Base-by-base conservation (phyloP, 2,888 invertebrate species). In the Ophion obscuratus region DNA sequence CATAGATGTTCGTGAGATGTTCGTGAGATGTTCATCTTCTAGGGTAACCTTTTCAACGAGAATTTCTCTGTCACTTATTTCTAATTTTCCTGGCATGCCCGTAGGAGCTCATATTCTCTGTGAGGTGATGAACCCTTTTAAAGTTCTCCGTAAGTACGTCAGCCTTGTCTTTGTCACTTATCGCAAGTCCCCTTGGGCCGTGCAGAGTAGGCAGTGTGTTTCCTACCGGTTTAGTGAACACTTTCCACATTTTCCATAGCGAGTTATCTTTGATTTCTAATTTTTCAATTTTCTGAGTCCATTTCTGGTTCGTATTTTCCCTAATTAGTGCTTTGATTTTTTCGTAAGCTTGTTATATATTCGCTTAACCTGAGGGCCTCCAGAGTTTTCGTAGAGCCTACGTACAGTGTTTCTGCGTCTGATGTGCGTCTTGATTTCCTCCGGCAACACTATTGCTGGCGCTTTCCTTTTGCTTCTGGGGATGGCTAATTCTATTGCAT, bases 171-270 rank as follows among this genome's bases (percentile, higher is more conserved):
- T 81, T 36, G 20, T 87, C 68, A 2, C 11, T 74, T 1, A 82
- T 53, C 0, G 71, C 79, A 10, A 87, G 74, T 0, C 24, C 1
- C 81, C 85, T 24, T 70, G 59, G 0, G 82, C 85, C 77, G n/a
- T 81, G 81, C 0, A 89, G 67, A 1, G 75, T 71, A 1, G 85
- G 86, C 0, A 88, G 81, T 7, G 11, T 53, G 11, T 79, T 77
- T 0, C 17, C 17, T 40, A 17, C 62, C 57, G 77, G 77, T 57
- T 83, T 87, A 0, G 78, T 85, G 11, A 85, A 57, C 2, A 36
- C 2, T 83, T 88, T 88, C 0, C 83, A 62, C 53, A 80, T 77
- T 61, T 84, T 75, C 87, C 82, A 84, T 0, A 71, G 6, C 0
- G 85, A 62, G 40, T 87, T 84, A 57, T 86, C 84, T 44, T 53